Conservation (phyloP, 2,113 vertebrate genomes). For the Apaloderma vittatum region DNA sequence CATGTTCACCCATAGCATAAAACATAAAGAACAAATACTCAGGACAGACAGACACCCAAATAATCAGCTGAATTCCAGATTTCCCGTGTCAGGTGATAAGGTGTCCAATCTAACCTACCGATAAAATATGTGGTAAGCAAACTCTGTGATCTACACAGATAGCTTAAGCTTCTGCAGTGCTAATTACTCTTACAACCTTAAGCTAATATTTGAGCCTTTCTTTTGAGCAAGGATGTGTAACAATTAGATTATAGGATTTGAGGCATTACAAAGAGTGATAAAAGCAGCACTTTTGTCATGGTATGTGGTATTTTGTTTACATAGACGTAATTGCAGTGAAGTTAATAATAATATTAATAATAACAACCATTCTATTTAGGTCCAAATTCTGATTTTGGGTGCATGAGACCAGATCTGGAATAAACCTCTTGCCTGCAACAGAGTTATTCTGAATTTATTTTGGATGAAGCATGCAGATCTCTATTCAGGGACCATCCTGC, state of each 20-base stretch:
- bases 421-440: not conserved
- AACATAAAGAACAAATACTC: not conserved
- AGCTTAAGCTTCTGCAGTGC: constrained; percentile 57
- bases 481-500: not conserved
- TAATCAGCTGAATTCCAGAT: not conserved
- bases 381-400: not conserved
- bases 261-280: constrained; percentile 53
- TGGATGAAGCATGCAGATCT: not conserved
- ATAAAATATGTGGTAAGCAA: constrained; percentile 38
- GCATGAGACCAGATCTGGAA: not conserved
- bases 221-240: constrained; percentile 69
- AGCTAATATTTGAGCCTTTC: constrained; percentile 74
- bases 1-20: not conserved
- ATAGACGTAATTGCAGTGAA: not conserved
- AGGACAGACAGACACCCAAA: not conserved
- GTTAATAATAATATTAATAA: constrained; percentile 13
- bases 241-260: constrained; percentile 77
- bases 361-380: not conserved
- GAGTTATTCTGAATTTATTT: not conserved
- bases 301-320: constrained; percentile 59
- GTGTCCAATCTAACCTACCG: not conserved
- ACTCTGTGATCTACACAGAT: constrained; percentile 44
- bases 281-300: constrained; percentile 38
- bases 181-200: constrained; percentile 72
- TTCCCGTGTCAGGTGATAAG: not conserved